A percentile compares a stretch with the other conserved stretches of the same genome.
phyloP scores from a whole-genome alignment of 2,113 vertebrate species.

The Phaethon lepturus region DNA sequence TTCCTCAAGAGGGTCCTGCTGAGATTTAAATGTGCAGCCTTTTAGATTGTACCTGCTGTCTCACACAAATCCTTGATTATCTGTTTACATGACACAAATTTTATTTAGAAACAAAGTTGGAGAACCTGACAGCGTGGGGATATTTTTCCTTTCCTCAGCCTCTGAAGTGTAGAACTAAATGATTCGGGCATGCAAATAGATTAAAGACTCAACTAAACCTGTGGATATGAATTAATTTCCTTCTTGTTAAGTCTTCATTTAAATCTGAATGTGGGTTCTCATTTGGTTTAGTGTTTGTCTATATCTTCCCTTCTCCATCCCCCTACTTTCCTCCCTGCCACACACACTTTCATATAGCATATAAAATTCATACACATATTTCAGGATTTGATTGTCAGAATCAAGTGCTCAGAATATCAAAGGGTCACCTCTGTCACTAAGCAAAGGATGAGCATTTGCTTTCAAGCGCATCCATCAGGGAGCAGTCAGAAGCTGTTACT shows the following conservation, averaged over 20 bases:
- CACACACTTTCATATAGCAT: background rate
- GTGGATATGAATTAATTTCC: background rate
- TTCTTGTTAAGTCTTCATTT: background rate
- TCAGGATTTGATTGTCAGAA: slow-evolving; percentile 65
- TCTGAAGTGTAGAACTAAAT: background rate
- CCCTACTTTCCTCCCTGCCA: background rate
- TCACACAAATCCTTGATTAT: background rate
- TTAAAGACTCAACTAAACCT: background rate
- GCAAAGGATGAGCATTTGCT: slow-evolving; percentile 72
- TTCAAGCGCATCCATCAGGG: slow-evolving; percentile 68
- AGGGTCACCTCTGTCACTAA: slow-evolving; percentile 74
- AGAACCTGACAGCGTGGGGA: background rate
- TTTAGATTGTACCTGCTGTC: background rate
- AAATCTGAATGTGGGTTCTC: background rate
- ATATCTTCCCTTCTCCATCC: background rate
- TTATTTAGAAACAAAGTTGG: background rate
- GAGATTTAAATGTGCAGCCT: background rate
- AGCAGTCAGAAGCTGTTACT: slow-evolving; percentile 68
- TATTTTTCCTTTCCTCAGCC: background rate
- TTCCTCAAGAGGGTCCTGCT: background rate
- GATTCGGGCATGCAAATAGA: background rate
- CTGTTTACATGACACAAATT: background rate
- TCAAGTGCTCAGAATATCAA: slow-evolving; percentile 68
- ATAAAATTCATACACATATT: slow-evolving; percentile 47
- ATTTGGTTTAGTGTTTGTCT: background rate